phyloP scores from a whole-genome alignment of 2,797 vertebrate genomes.

The Silurus lanzhouensis region DNA sequence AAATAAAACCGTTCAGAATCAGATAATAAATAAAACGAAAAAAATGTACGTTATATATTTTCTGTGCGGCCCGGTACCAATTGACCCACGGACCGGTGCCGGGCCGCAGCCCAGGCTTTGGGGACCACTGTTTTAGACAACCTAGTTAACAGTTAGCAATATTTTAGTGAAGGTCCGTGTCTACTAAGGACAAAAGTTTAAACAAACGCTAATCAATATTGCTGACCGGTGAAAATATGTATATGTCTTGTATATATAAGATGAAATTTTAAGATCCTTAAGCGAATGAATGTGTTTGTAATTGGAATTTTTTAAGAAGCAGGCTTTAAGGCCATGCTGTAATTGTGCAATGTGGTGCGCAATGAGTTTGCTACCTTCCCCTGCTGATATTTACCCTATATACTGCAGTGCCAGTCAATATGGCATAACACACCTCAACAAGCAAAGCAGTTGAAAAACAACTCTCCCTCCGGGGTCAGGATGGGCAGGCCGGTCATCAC shows the following conservation, averaged over 20 bases:
- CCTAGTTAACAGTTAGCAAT: not conserved
- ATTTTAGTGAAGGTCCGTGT: not conserved
- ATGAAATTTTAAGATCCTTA: not conserved
- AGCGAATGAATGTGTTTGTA: not conserved
- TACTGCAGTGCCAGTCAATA: not conserved
- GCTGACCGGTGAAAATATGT: no score
- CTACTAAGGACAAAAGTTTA: no score
- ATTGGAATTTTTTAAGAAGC: conserved; percentile 3
- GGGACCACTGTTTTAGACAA: not conserved
- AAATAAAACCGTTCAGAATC: not conserved
- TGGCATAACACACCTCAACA: not conserved
- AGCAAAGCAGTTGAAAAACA: not conserved
- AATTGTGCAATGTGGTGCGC: not conserved
- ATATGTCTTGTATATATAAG: no score
- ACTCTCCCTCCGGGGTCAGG: not conserved
- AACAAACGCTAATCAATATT: not conserved
- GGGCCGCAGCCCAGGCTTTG: no score
- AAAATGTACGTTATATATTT: no score
- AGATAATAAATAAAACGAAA: not conserved
- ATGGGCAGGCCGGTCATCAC: not conserved
- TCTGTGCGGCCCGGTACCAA: no score
- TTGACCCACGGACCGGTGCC: no score
- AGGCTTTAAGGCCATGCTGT: not conserved
- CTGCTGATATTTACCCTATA: not conserved
- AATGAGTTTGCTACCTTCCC: not conserved